phyloP scores from a whole-genome alignment of 2,888 invertebrate species.

The Alviniconcha strummeri region DNA sequence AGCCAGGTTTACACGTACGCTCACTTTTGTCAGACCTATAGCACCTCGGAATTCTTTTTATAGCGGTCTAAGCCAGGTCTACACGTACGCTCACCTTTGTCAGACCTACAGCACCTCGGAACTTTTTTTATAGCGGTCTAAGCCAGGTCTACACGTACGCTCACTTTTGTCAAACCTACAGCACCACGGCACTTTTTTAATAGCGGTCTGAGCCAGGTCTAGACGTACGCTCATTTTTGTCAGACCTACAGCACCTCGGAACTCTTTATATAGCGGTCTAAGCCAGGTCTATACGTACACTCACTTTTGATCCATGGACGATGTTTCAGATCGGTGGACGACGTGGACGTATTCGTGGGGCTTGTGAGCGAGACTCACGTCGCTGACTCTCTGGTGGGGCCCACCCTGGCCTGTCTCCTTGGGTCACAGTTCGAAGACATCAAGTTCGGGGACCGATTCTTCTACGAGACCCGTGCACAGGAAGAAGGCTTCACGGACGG shows the following conservation, averaged over 20 bases:
- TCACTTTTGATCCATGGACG: too few species aligned
- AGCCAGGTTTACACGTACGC: neutral
- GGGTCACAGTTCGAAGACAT: constrained; percentile 26
- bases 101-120: too few species aligned
- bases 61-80: neutral
- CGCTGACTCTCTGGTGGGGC: constrained; percentile 13
- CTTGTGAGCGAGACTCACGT: neutral
- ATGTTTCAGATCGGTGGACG: constrained; percentile 11
- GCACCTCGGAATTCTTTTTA: too few species aligned
- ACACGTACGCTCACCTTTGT: neutral
- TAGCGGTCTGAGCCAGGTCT: neutral
- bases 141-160: neutral
- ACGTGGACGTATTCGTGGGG: constrained; percentile 23
- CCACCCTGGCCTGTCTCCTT: constrained; percentile 25
- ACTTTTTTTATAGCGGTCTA: too few species aligned
- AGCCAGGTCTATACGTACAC: neutral
- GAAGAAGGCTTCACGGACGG: constrained; percentile 15
- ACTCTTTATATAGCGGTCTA: too few species aligned
- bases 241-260: too few species aligned
- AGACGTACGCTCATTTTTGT: neutral
- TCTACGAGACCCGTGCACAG: constrained; percentile 5
- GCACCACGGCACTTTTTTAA: too few species aligned
- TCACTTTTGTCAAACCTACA: too few species aligned
- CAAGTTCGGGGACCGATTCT: constrained; percentile 29
- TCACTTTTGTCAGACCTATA: too few species aligned